phyloP scores from a whole-genome alignment of 2,797 vertebrate species.

The Neosilurus hyrtlii region DNA sequence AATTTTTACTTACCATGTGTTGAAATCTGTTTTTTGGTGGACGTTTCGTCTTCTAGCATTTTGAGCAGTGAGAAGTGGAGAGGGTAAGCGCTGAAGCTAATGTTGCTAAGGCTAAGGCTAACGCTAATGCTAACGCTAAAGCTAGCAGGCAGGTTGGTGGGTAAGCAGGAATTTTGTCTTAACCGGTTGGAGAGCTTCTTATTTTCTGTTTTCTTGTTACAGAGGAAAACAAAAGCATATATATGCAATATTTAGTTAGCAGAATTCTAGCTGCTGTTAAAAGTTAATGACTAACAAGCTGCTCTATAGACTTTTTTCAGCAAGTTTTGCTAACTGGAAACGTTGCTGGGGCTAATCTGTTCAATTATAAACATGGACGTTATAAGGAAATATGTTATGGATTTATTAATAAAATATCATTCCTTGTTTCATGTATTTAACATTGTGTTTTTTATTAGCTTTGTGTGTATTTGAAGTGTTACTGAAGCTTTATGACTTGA shows the following conservation, averaged over 20 bases:
- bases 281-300: background rate
- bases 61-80: constrained; percentile 1
- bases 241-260: too few relatives aligned
- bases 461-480: background rate
- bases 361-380: background rate
- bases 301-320: background rate
- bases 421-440: background rate
- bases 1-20: constrained; percentile 30
- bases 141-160: background rate
- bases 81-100: constrained; percentile 29
- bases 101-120: background rate
- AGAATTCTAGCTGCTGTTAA: background rate
- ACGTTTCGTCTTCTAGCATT: constrained; percentile 16
- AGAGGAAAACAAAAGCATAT: background rate
- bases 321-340: background rate
- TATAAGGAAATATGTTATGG: background rate
- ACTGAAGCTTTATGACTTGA: background rate
- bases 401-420: background rate
- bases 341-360: background rate
- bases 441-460: background rate
- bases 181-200: too few relatives aligned
- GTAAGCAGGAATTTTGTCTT: background rate
- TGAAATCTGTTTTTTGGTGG: constrained; percentile 38
- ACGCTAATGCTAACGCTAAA: background rate
- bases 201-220: too few relatives aligned